phyloP scores from a whole-genome alignment of 2,113 vertebrate species.

The Ciconia maguari region DNA sequence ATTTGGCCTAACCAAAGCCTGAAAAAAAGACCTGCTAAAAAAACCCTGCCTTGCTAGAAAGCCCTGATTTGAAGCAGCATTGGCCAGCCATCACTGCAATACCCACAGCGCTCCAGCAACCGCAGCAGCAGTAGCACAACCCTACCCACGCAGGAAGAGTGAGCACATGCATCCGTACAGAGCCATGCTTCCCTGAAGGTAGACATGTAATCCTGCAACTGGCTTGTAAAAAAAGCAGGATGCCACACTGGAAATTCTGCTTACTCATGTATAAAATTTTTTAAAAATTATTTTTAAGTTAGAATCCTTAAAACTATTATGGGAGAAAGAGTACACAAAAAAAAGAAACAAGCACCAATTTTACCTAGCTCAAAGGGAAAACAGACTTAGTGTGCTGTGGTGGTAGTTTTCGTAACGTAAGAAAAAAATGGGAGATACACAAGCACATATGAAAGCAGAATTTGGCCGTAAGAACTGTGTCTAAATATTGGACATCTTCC shows the following conservation, averaged over 20 bases:
- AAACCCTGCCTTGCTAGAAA: background rate
- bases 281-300: background rate
- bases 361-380: background rate
- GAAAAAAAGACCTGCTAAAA: background rate
- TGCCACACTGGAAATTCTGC: background rate
- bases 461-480: background rate
- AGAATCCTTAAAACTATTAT: background rate
- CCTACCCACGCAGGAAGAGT: background rate
- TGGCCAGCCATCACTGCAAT: background rate
- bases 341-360: background rate
- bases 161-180: background rate
- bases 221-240: background rate
- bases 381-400: background rate
- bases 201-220: background rate
- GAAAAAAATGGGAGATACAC: background rate
- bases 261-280: background rate
- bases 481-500: background rate
- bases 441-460: background rate
- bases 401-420: background rate
- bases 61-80: background rate
- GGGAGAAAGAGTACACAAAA: background rate
- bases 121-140: background rate
- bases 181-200: rapidly evolving
- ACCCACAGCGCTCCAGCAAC: background rate
- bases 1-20: background rate